These are phyloP conservation scores for Troides aeacus DNA, from an alignment of 2,888 invertebrate genomes.

Conservation along the genomic window DNA sequence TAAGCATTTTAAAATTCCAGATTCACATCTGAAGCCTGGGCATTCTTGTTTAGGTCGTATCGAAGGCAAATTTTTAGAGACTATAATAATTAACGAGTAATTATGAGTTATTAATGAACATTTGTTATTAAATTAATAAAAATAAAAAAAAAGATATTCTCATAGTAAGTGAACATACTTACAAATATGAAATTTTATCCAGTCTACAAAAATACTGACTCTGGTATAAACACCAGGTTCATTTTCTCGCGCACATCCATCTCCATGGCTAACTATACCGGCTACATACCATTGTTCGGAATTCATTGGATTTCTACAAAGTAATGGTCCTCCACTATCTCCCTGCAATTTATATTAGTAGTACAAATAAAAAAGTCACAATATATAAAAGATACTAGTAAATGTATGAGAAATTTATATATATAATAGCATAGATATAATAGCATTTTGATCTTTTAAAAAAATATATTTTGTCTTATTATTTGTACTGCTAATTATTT, in stretches of 20 bases:
- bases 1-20: constrained; percentile 84
- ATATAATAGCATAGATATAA: too few relatives aligned
- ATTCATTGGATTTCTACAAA: constrained; percentile 86
- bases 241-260: constrained; percentile 89
- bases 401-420: too few relatives aligned
- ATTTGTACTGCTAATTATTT: too few relatives aligned
- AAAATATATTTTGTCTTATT: too few relatives aligned
- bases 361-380: neutral
- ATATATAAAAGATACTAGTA: too few relatives aligned
- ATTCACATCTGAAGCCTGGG: constrained; percentile 86
- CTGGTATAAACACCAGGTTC: constrained; percentile 92
- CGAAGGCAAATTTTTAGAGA: constrained; percentile 64
- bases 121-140: neutral
- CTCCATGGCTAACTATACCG: constrained; percentile 92
- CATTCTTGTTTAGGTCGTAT: constrained; percentile 81
- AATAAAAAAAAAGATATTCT: neutral
- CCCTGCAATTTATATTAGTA: constrained; percentile 69
- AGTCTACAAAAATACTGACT: constrained; percentile 86
- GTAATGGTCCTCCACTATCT: constrained; percentile 91
- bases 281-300: constrained; percentile 88
- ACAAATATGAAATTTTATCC: constrained; percentile 85
- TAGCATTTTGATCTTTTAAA: too few relatives aligned
- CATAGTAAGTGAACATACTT: constrained; percentile 49
- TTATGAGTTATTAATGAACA: neutral
- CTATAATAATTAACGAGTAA: too few relatives aligned